Conservation (phyloP, 1,140 invertebrate species). For the Hormaphis cornu region DNA sequence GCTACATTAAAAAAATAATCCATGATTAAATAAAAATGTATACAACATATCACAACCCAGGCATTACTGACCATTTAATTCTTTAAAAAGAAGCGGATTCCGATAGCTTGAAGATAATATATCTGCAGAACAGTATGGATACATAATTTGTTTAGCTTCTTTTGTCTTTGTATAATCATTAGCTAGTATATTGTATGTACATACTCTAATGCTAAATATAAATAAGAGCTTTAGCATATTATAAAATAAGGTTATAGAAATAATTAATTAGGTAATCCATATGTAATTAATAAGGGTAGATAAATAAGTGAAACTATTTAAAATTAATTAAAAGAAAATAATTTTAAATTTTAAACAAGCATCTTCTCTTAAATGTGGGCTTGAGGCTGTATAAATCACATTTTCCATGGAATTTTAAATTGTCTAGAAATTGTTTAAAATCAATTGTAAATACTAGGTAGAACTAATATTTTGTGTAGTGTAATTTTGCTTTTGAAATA, state of each 20-base stretch:
- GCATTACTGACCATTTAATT: constrained; percentile 58
- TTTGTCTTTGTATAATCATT: constrained; percentile 78
- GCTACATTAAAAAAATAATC: constrained; percentile 46
- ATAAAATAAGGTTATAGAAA: background rate
- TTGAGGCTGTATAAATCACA: no score
- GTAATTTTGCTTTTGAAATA: no score
- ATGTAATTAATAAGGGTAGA: no score
- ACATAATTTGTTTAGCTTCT: constrained; percentile 58
- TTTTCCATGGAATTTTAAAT: no score
- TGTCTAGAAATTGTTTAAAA: no score
- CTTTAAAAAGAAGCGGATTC: constrained; percentile 71
- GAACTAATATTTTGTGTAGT: no score
- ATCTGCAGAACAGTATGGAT: constrained; percentile 69
- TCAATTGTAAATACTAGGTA: no score
- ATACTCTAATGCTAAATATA: constrained; percentile 60
- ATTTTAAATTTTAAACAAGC: no score
- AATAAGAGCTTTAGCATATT: background rate
- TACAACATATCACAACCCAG: background rate
- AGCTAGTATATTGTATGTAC: constrained; percentile 82
- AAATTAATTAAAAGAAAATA: no score
- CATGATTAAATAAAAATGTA: background rate
- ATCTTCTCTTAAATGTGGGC: no score
- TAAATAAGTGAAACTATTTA: no score
- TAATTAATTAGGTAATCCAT: no score
- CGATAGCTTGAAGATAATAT: constrained; percentile 74